Base-by-base conservation (phyloP, 1,140 invertebrate genomes). In the Heliconius melpomene region DNA sequence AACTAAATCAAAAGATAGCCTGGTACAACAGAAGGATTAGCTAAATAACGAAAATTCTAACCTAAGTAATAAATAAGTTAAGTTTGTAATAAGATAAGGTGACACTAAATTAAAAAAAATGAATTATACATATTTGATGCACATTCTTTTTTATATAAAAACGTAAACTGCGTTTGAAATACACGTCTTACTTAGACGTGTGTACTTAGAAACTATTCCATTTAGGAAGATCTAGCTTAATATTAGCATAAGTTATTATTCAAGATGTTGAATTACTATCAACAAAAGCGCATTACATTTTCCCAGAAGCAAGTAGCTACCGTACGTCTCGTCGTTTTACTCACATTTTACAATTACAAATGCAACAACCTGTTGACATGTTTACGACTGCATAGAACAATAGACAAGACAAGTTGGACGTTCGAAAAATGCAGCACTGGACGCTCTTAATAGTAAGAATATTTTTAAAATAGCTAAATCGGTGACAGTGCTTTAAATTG, bases 331-430 rank as follows among this genome's bases (percentile, higher is more conserved):
- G 52, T 23, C 72, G 77, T 70, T 74, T 76, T 73, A 60, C 74
- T 79, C 32, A 81, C 74, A 54, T 77, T 46, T 81, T 74, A 78
- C 71, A 77, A 77, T 77, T 82, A 87, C 81, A 84, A 86, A 84
- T 85, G 79, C 71, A 75, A 80, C 82, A 91, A 94, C 92, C 91
- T 94, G 92, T 92, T 89, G 91, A 93, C 92, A 93, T 90, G 85
- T 93, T 94, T 93, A 91, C 85, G 86, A 90, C 86, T 79, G 74
- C 20, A 78, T 89, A 91, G 89, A 92, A 93, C 91, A 93, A 94
- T 84, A 86, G 38, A 26, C 52, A 52, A 50, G 77, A 79, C 74
- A 79, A 75, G 46, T 75, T 70, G 52, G 23, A 66, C 46, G 46
- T 57, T 40, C 16, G 72, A 77, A 72, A 20, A 29, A 13, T 76